These are phyloP conservation scores for Amphimallon solstitiale DNA, from an alignment of 2,888 invertebrate species.

Conservation along the genomic window DNA sequence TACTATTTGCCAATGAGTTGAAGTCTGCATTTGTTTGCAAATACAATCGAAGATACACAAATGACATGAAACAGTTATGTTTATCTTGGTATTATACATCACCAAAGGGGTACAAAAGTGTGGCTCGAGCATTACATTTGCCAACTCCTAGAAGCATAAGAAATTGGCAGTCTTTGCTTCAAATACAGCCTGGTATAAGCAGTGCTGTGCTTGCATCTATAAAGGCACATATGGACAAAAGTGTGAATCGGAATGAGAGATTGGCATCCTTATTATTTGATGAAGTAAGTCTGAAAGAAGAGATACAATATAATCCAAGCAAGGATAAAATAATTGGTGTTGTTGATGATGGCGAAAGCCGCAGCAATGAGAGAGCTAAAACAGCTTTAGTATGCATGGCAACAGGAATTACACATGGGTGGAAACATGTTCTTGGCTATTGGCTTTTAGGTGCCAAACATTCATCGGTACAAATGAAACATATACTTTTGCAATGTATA, in stretches of 20 bases:
- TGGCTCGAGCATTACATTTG: slow-evolving; percentile 17
- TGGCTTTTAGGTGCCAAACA: slow-evolving; percentile 29
- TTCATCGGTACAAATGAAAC: slow-evolving; percentile 15
- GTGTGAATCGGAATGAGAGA: slow-evolving; percentile 11
- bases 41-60: slow-evolving; percentile 24
- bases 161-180: slow-evolving; percentile 27
- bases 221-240: slow-evolving; percentile 8
- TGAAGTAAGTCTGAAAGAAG: slow-evolving; percentile 25
- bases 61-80: slow-evolving; percentile 33
- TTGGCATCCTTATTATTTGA: slow-evolving; percentile 31
- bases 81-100: slow-evolving; percentile 33
- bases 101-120: slow-evolving; percentile 32
- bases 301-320: slow-evolving; percentile 24
- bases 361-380: slow-evolving; percentile 34
- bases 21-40: slow-evolving; percentile 16
- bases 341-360: slow-evolving; percentile 14
- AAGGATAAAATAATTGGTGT: slow-evolving; percentile 32
- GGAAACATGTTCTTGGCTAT: slow-evolving; percentile 35
- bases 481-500: slow-evolving; percentile 24
- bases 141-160: slow-evolving; percentile 33
- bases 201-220: slow-evolving; percentile 22
- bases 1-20: background rate
- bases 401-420: slow-evolving; percentile 24
- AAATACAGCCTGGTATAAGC: slow-evolving; percentile 26
- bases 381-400: slow-evolving; percentile 35